A percentile compares a stretch with the other conserved stretches of the same genome.
Conservation (phyloP, 2,888 invertebrate genomes). For the Notocelia uddmanniana region DNA sequence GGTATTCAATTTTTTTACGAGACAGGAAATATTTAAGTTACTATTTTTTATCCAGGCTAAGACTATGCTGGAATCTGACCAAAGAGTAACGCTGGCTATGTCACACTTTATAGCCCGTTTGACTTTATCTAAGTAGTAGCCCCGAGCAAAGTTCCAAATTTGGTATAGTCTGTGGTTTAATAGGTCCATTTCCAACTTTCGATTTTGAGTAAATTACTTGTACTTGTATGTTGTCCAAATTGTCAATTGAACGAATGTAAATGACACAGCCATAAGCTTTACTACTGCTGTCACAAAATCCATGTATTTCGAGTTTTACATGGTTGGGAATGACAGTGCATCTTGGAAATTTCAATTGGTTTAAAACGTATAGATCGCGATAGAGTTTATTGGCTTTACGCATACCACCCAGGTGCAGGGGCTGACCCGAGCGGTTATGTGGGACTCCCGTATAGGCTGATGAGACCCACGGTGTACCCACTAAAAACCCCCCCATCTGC, state of each 20-base stretch:
- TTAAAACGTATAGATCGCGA: no score
- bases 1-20: not conserved
- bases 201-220: constrained; percentile 6
- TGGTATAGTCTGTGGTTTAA: not conserved
- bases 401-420: no score
- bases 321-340: not conserved
- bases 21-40: not conserved
- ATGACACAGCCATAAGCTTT: constrained; percentile 2
- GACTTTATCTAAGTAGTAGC: not conserved
- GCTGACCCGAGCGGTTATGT: no score
- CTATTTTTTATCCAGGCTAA: not conserved
- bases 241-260: not conserved
- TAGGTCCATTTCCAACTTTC: not conserved
- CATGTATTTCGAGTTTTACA: not conserved
- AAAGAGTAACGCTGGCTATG: not conserved
- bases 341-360: not conserved
- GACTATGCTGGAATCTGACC: not conserved
- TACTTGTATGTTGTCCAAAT: not conserved
- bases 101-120: not conserved
- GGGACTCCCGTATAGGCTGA: no score
- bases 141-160: constrained; percentile 1
- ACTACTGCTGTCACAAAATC: not conserved
- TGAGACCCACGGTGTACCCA: no score
- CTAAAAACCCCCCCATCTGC: no score
- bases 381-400: no score